Evolutionary conservation across 2,113 vertebrate species (phyloP).

Genomic region (Thymallus thymallus): DNA sequence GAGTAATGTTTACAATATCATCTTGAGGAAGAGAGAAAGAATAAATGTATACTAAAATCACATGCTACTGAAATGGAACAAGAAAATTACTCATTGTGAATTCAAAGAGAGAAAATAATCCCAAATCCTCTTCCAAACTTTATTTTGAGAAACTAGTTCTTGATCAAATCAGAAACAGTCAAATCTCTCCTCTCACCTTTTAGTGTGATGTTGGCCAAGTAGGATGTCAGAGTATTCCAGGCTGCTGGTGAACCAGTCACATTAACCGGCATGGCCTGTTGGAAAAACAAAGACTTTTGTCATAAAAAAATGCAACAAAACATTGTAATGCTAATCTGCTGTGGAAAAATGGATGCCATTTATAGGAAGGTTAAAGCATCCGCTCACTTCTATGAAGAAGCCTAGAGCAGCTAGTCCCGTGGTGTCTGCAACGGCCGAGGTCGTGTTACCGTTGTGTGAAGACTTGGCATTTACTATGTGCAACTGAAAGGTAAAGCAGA

Average conservation of each 20-base stretch:
- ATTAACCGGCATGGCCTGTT: constrained; percentile 25
- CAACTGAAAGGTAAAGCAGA: constrained; percentile 48
- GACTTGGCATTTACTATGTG: constrained; percentile 71
- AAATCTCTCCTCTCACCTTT: constrained; percentile 30
- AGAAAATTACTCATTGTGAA: too few relatives aligned
- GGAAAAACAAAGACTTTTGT: not conserved
- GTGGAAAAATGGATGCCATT: too few relatives aligned
- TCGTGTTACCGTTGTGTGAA: constrained; percentile 14
- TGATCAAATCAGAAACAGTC: not conserved
- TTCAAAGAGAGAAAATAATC: not conserved
- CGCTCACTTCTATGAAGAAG: constrained; percentile 59
- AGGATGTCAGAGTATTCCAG: constrained; percentile 60
- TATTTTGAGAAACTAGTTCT: not conserved
- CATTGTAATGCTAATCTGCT: not conserved
- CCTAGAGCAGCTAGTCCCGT: constrained; percentile 63
- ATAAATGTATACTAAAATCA: not conserved
- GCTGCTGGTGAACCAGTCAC: constrained; percentile 31
- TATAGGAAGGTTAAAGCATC: not conserved
- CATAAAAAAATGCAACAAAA: not conserved
- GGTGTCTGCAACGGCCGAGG: constrained; percentile 28
- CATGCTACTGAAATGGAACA: too few relatives aligned
- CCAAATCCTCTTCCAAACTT: too few relatives aligned
- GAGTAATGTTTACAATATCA: fast-evolving
- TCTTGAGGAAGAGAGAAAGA: constrained; percentile 38
- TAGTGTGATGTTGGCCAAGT: constrained; percentile 38